Evolutionary conservation across 2,113 vertebrate genomes (phyloP).

Genomic region (Alligator sinensis): DNA sequence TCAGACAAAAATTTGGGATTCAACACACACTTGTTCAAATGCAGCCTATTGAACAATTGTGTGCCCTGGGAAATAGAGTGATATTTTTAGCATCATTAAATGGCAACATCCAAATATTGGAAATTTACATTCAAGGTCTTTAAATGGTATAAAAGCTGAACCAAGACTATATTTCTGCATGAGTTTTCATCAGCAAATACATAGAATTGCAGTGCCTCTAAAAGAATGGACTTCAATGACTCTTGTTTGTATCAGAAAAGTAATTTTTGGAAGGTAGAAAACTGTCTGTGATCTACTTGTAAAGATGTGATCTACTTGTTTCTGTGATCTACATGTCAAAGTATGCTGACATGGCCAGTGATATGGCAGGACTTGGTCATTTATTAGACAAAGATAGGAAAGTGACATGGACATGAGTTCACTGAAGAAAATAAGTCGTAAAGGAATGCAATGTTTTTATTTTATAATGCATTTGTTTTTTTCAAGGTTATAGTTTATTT

Average conservation of each 20-base stretch:
- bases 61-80: background rate
- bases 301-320: background rate
- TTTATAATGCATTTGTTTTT: background rate
- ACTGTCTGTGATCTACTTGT: background rate
- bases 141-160: background rate
- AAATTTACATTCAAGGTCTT: background rate
- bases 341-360: background rate
- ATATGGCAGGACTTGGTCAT: background rate
- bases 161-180: background rate
- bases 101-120: background rate
- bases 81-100: background rate
- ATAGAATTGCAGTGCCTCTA: background rate
- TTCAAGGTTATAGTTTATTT: background rate
- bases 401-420: background rate
- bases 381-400: background rate
- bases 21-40: background rate
- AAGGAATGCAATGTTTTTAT: background rate
- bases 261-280: background rate
- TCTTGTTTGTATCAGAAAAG: background rate
- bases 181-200: background rate
- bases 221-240: background rate
- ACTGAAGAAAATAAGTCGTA: background rate
- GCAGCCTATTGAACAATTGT: background rate
- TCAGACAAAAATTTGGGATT: background rate
- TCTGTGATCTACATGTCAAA: background rate